Percentiles rank a stretch among this genome's conserved stretches.
Conservation (phyloP, 2,888 invertebrate species). For the Lottia gigantea region DNA sequence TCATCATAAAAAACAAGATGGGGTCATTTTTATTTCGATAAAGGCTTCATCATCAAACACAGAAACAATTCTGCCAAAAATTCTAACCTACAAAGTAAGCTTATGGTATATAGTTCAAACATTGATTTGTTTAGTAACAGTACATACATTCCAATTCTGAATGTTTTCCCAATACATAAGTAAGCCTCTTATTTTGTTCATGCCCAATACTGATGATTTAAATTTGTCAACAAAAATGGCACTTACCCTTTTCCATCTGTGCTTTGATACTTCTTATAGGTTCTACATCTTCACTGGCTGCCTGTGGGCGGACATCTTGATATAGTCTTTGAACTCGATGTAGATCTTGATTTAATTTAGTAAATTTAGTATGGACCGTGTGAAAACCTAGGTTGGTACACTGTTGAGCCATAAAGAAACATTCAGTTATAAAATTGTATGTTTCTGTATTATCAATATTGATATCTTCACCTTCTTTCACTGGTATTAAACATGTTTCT, state of each 20-base stretch:
- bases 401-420: conserved; percentile 90
- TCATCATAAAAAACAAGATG: no score
- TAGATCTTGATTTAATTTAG: conserved; percentile 74
- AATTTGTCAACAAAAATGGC: no score
- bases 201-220: no score
- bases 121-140: no score
- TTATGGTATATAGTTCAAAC: no score
- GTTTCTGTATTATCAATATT: conserved; percentile 31
- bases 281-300: conserved; percentile 71
- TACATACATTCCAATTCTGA: no score
- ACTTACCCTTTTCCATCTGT: conserved; percentile 62
- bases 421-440: conserved; percentile 83
- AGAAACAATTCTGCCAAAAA: no score
- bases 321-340: conserved; percentile 81
- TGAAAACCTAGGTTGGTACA: conserved; percentile 80
- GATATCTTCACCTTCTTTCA: conserved; percentile 58
- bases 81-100: no score
- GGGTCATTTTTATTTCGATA: no score
- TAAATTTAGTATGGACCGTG: conserved; percentile 70
- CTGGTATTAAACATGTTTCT: conserved; percentile 85
- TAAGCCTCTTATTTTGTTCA: no score
- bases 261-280: conserved; percentile 65
- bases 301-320: conserved; percentile 75
- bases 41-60: no score
- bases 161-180: no score